phyloP scores from a whole-genome alignment of 2,888 invertebrate genomes.

The Lathronympha strigana region DNA sequence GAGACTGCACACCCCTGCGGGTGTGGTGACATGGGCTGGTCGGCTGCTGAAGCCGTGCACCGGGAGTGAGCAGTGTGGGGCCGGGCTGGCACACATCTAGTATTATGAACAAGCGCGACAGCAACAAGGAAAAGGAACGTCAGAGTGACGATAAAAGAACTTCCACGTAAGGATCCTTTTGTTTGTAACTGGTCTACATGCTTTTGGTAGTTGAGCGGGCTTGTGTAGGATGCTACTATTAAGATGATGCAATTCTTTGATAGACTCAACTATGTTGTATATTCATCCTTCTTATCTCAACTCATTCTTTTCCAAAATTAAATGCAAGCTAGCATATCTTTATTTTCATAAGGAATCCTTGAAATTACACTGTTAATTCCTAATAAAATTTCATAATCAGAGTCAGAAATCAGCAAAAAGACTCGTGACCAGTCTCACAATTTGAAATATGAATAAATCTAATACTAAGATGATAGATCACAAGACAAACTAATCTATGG shows the following conservation, averaged over 20 bases:
- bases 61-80: slow-evolving; percentile 79
- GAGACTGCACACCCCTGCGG: slow-evolving; percentile 61
- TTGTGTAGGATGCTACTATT: not conserved
- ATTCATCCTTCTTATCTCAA: not conserved
- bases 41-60: slow-evolving; percentile 74
- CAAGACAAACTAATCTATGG: too few relatives aligned
- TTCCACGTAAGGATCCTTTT: slow-evolving; percentile 70
- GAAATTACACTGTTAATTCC: too few relatives aligned
- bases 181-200: not conserved
- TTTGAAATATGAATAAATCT: too few relatives aligned
- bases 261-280: not conserved
- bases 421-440: too few relatives aligned
- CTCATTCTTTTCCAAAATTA: too few relatives aligned
- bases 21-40: slow-evolving; percentile 80
- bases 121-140: slow-evolving; percentile 82
- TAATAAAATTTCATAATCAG: too few relatives aligned
- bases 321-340: too few relatives aligned
- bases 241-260: not conserved
- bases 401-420: too few relatives aligned
- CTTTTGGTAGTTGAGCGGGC: not conserved
- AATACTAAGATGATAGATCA: too few relatives aligned
- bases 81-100: slow-evolving; percentile 76
- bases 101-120: slow-evolving; percentile 83
- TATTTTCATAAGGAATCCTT: too few relatives aligned
- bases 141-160: slow-evolving; percentile 82